These are phyloP conservation scores for Brienomyrus brachyistius DNA, from an alignment of 2,113 vertebrate species.

Conservation along the genomic window DNA sequence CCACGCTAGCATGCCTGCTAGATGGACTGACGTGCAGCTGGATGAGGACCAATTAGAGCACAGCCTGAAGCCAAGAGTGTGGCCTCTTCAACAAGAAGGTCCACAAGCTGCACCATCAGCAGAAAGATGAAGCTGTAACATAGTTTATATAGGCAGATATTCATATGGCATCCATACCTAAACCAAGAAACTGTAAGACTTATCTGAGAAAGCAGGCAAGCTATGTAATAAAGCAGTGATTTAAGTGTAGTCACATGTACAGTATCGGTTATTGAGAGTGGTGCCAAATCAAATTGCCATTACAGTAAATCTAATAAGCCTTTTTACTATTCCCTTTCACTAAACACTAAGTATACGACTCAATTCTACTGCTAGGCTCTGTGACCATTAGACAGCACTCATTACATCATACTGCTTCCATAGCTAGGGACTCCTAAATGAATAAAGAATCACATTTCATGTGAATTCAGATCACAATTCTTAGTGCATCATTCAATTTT, in stretches of 20 bases:
- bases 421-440: background rate
- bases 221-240: background rate
- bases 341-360: background rate
- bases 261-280: background rate
- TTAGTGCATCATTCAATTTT: background rate
- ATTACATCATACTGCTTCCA: background rate
- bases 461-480: background rate
- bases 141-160: background rate
- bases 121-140: background rate
- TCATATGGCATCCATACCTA: background rate
- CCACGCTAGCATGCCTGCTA: slow-evolving; percentile 11
- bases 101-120: background rate
- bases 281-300: background rate
- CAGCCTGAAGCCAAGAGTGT: slow-evolving; percentile 29
- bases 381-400: background rate
- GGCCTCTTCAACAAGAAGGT: slow-evolving; percentile 24
- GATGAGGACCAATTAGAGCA: slow-evolving; percentile 40
- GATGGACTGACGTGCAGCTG: slow-evolving; percentile 31
- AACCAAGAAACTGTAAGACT: background rate
- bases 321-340: slow-evolving; percentile 1
- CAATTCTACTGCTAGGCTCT: background rate
- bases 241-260: background rate
- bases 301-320: background rate
- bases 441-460: background rate
- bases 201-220: background rate